These are phyloP conservation scores for Apteryx mantelli DNA, from an alignment of 2,113 vertebrate genomes.

Conservation along the genomic window DNA sequence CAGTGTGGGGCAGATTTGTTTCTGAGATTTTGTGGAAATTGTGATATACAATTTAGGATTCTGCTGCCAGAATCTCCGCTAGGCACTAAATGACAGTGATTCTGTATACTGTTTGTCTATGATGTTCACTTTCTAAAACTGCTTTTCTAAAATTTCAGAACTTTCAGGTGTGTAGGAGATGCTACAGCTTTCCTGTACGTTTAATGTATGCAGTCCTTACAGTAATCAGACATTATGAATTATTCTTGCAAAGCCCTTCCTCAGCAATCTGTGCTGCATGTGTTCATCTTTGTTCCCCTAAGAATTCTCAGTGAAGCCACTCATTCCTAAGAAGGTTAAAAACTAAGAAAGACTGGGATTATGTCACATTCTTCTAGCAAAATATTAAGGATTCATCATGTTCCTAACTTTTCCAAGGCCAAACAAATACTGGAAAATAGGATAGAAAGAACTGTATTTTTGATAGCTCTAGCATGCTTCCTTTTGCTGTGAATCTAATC, in stretches of 20 bases:
- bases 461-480: background rate
- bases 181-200: background rate
- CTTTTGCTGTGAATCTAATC: background rate
- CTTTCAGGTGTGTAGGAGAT: background rate
- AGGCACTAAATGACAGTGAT: background rate
- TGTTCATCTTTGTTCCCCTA: background rate
- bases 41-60: background rate
- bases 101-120: background rate
- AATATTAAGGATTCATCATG: background rate
- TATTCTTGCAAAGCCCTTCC: background rate
- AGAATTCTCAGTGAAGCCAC: background rate
- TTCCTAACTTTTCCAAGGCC: background rate
- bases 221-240: background rate
- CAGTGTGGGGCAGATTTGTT: background rate
- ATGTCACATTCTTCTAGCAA: background rate
- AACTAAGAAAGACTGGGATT: background rate
- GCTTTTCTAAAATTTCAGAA: background rate
- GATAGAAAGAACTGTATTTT: background rate
- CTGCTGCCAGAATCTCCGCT: accelerated
- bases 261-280: background rate
- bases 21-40: background rate
- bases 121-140: background rate
- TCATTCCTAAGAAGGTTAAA: background rate
- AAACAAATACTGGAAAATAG: background rate
- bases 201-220: background rate